These are phyloP conservation scores for Pseudomyrmex pallidus DNA, from an alignment of 1,140 invertebrate genomes.

Conservation along the genomic window DNA sequence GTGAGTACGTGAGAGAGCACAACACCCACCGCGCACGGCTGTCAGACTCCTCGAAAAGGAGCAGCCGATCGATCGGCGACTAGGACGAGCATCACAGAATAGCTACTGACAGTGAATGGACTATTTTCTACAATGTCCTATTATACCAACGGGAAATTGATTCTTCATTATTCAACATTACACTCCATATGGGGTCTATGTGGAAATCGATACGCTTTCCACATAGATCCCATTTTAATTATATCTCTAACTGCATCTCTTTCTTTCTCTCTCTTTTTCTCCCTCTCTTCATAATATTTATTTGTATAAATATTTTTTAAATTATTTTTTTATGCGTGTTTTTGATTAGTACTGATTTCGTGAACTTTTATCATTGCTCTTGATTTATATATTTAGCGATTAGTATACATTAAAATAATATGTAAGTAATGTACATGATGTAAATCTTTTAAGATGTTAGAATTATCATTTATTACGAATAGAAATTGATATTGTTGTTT, in stretches of 20 bases:
- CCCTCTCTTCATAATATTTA: background rate
- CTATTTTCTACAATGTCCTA: slow-evolving; percentile 27
- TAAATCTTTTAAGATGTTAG: background rate
- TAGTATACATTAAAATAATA: background rate
- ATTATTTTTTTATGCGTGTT: background rate
- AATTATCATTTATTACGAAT: background rate
- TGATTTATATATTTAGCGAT: background rate
- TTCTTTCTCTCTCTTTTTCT: too few relatives aligned
- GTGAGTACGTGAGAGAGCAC: slow-evolving; percentile 44
- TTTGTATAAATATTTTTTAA: background rate
- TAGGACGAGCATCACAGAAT: slow-evolving; percentile 5
- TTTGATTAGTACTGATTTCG: background rate
- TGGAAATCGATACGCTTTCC: background rate
- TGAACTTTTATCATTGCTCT: background rate
- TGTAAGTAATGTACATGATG: background rate
- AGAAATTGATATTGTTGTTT: too few relatives aligned
- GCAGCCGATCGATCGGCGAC: slow-evolving; percentile 48
- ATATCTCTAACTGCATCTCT: too few relatives aligned
- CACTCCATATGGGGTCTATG: background rate
- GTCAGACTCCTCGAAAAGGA: slow-evolving; percentile 51
- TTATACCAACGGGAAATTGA: slow-evolving; percentile 15
- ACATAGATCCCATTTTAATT: background rate
- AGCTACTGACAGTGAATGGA: slow-evolving; percentile 35
- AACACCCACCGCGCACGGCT: background rate
- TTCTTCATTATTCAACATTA: background rate